These are phyloP conservation scores for Goniozus legneri DNA, from an alignment of 1,140 invertebrate genomes.

Conservation along the genomic window DNA sequence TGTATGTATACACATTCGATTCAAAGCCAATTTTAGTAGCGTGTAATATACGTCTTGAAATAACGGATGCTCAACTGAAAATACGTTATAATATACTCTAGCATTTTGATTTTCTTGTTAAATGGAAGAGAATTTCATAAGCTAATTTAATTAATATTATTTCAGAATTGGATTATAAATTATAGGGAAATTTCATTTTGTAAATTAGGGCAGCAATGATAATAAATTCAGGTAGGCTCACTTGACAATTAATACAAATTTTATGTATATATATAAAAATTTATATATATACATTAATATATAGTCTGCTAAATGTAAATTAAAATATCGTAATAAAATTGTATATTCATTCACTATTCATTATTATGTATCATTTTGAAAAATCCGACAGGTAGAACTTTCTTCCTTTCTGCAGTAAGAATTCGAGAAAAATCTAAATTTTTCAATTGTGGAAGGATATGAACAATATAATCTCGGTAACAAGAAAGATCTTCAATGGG, in stretches of 20 bases:
- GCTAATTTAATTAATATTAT: too few species aligned
- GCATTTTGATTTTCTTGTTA: too few species aligned
- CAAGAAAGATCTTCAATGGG: slow-evolving; percentile 48
- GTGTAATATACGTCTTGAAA: too few species aligned
- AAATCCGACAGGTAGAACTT: slow-evolving; percentile 34
- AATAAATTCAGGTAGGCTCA: background rate
- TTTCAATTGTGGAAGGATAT: slow-evolving; percentile 51
- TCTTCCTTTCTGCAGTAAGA: slow-evolving; percentile 32
- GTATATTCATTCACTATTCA: slow-evolving; percentile 22
- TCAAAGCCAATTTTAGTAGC: too few species aligned
- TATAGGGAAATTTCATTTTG: too few species aligned
- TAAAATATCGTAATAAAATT: slow-evolving; percentile 20
- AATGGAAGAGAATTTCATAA: too few species aligned
- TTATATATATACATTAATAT: background rate
- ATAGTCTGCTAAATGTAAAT: background rate
- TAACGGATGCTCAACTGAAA: too few species aligned
- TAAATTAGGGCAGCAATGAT: too few species aligned
- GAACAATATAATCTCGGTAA: slow-evolving; percentile 52
- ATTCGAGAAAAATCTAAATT: slow-evolving; percentile 54
- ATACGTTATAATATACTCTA: too few species aligned
- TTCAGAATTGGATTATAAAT: too few species aligned
- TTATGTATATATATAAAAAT: background rate
- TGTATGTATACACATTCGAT: too few species aligned
- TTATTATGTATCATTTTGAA: slow-evolving; percentile 24
- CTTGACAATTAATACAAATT: background rate